Evolutionary conservation across 1,140 invertebrate species (phyloP).

Genomic region (Zaprionus ghesquierei): DNA sequence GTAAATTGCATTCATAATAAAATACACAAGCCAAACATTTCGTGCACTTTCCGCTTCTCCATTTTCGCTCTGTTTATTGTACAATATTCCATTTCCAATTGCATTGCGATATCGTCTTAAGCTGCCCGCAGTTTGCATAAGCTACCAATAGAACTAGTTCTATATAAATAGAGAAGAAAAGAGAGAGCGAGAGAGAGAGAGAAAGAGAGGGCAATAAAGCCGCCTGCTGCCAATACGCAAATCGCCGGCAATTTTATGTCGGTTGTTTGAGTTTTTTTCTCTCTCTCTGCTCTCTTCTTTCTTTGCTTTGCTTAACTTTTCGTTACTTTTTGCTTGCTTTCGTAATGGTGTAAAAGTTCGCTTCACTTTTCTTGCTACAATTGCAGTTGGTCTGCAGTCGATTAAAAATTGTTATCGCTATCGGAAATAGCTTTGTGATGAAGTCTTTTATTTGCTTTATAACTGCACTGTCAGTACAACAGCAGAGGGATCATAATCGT

Average conservation of each 20-base stretch:
- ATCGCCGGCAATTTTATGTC: slow-evolving; percentile 14
- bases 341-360: background rate
- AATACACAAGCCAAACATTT: slow-evolving; percentile 62
- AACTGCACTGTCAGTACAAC: background rate
- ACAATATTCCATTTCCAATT: slow-evolving; percentile 27
- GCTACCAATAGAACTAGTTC: slow-evolving; percentile 17
- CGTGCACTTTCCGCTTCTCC: slow-evolving; percentile 20
- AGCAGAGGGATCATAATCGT: background rate
- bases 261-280: slow-evolving; percentile 5
- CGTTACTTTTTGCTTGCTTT: background rate
- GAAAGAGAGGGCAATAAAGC: background rate
- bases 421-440: background rate
- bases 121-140: slow-evolving; percentile 22
- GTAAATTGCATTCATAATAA: slow-evolving; percentile 65
- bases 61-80: slow-evolving; percentile 36
- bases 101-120: slow-evolving; percentile 15
- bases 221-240: slow-evolving; percentile 7
- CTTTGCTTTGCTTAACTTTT: background rate
- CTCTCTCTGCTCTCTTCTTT: background rate
- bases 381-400: background rate
- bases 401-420: background rate
- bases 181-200: background rate
- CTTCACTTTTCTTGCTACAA: background rate
- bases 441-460: background rate
- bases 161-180: background rate